Base-by-base conservation (phyloP, 2,113 vertebrate genomes). In the Copsychus sechellarum region DNA sequence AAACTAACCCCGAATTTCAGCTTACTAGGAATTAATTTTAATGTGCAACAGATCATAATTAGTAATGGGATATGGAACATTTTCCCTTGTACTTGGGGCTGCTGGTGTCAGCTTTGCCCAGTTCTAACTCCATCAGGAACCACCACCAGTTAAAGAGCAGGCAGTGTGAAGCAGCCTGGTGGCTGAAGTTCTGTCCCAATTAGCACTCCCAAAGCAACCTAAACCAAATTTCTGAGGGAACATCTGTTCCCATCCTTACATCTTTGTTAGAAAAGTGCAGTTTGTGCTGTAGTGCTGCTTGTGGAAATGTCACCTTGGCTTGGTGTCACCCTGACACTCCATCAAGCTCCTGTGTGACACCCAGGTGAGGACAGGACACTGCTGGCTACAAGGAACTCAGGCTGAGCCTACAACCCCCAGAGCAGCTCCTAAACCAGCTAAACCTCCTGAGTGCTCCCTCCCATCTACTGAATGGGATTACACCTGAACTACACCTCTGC, bases 301-400 rank as follows among this genome's bases (percentile, higher is more conserved):
- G 67, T 4, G 43, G 76, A 29, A 42, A 61, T 2, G 26, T 8
- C 57, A 8, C 51, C 65, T 67, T 31, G 65, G 42, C 38, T 33
- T 38, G 17, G 7, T 50, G 51, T 3, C 48, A 42, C 3, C 33
- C 3, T 2, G 6, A 8, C 5, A 8, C 2, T 38, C 12, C 54
- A 34, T 0, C 10, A 25, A 25, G 24, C 26, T 24, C 4, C 1
- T 0, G 5, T 9, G 24, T 4, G 11, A 40, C 1, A 5, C 7
- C 14, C 14, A 24, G 5, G 0, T 0, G 2, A 21, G 77, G 57
- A 7, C n/a, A 42, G 76, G 65, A 56, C 25, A 2, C 8, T 34
- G 29, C 14, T 6, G 34, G 48, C 11, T 2, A 11, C 64, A 31
- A 6, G 33, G 33, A 60, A 19, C 47, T 48, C 62, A 6, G 12